Evolutionary conservation across 37 sponge, comb jelly and placozoan genomes (phyloP), one percentile per base, ranked within the genome.

Genomic region (Lycopodina hypogea): DNA sequence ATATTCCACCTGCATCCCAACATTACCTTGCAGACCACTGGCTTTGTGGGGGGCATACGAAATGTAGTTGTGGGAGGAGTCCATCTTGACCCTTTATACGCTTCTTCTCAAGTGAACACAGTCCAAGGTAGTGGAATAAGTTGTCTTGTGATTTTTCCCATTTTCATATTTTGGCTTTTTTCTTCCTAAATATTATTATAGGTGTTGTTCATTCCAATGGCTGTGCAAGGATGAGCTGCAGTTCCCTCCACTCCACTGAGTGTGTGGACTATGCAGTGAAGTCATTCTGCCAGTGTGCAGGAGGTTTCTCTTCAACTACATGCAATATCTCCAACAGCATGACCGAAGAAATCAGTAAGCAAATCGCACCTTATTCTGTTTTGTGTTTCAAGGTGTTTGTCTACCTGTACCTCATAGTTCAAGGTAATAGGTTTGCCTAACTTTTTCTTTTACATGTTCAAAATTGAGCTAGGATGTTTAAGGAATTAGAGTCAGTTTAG

Each of bases 41-140:
- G 56, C 40, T 87, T 87, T 57, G 68, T 87, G 56, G 87, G 87
- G 14, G 28, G 40, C 4, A 70, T 87, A 17, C 39, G 80, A 21
- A 80, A 75, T 64, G 69, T 87, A 0, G 33, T 87, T 1, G 37
- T 87, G 0, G 77, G 61, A 48, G 0, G 42, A 41, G 35, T 53
- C 4, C 81, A 76, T 24, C 45, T 87, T 0, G 76, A 87, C 38
- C 62, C 76, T 1, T 17, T 26, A 33, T 87, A 76, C 37, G 77
- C 87, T 23, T 7, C 68, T n/a, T 14, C 18, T 12, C 56, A 67
- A 29, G 57, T 48, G 22, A 83, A 75, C 67, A 76, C 69, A 24
- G 33, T 80, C 32, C 28, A 22, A 35, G 81, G 45, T 56, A 37
- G 1, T 9, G 60, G 3, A 7, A 67, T 32, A 36, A 4, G 3